Percentiles rank a stretch among this genome's conserved stretches.
These are phyloP conservation scores for Microcebus jonahi DNA, from an alignment of 2,113 vertebrate species.

Conservation along the genomic window DNA sequence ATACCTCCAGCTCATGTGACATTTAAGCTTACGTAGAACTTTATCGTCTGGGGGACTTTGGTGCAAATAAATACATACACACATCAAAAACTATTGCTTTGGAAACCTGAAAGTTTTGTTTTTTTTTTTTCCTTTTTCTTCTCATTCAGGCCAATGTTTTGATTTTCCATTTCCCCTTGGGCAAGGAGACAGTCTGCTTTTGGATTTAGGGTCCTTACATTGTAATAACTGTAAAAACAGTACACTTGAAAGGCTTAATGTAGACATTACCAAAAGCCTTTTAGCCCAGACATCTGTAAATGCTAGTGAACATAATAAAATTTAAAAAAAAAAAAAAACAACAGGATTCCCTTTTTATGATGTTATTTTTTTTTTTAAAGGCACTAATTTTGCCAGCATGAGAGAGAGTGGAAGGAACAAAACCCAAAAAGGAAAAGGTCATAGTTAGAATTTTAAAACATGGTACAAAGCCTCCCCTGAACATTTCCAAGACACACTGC, in stretches of 20 bases:
- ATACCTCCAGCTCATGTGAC: neutral
- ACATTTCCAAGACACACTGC: neutral
- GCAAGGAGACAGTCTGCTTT: neutral
- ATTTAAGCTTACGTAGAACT: neutral
- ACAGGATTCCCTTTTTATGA: conserved; percentile 22
- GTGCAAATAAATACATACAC: neutral
- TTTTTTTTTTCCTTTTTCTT: neutral
- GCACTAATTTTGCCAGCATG: neutral
- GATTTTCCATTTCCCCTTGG: conserved; percentile 23
- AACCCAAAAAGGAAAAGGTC: conserved; percentile 34
- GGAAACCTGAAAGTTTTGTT: neutral
- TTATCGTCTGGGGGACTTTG: neutral
- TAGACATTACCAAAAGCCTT: conserved; percentile 55
- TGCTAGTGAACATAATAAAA: conserved; percentile 62
- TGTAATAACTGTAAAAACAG: conserved; percentile 41
- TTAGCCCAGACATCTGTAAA: conserved; percentile 26
- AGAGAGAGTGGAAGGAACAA: neutral
- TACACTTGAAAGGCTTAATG: conserved; percentile 54
- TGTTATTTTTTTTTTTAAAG: neutral
- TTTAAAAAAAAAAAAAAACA: conserved; percentile 44
- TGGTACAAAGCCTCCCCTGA: neutral
- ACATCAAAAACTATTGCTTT: neutral
- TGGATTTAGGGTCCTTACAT: conserved; percentile 15
- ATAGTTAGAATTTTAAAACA: neutral
- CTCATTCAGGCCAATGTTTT: conserved; percentile 41